A percentile compares a stretch with the other conserved stretches of the same genome.
Conservation (phyloP, 2,797 vertebrate genomes). For the Phylloscopus collybita region DNA sequence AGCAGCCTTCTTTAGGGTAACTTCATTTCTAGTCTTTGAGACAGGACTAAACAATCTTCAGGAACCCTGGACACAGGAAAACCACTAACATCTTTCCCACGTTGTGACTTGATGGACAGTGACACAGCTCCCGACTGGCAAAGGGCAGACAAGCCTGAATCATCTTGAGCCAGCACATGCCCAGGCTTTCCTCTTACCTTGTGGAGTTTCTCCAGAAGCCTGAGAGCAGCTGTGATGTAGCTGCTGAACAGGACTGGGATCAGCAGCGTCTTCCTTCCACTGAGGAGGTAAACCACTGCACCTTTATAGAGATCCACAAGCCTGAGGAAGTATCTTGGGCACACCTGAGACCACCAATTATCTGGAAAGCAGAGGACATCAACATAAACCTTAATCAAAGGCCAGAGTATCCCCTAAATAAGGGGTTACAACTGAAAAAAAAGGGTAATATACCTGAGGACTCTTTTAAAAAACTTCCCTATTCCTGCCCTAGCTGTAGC, state of each 20-base stretch:
- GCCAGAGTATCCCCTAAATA: neutral
- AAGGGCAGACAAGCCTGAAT: neutral
- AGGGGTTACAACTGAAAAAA: neutral
- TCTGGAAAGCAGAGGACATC: conserved; percentile 78
- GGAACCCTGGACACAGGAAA: neutral
- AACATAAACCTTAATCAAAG: neutral
- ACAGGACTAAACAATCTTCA: neutral
- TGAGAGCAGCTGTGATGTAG: conserved; percentile 90
- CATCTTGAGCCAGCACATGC: neutral
- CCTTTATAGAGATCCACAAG: conserved; percentile 95
- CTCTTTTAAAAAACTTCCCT: neutral
- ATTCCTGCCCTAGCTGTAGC: neutral
- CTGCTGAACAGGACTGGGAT: conserved; percentile 91
- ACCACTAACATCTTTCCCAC: neutral
- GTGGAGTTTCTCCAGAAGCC: conserved; percentile 93
- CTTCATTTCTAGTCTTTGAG: neutral
- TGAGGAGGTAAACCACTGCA: conserved; percentile 92
- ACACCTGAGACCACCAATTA: conserved; percentile 98
- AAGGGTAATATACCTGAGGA: neutral
- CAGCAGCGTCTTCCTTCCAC: conserved; percentile 88
- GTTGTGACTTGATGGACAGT: neutral
- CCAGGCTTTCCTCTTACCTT: conserved; percentile 80
- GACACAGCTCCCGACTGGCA: neutral
- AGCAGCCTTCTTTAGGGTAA: neutral
- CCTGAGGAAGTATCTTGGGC: conserved; percentile 87